Percentiles rank a stretch among this genome's conserved stretches.
phyloP scores from a whole-genome alignment of 2,113 vertebrate species.

The Mesoclemmys tuberculata region DNA sequence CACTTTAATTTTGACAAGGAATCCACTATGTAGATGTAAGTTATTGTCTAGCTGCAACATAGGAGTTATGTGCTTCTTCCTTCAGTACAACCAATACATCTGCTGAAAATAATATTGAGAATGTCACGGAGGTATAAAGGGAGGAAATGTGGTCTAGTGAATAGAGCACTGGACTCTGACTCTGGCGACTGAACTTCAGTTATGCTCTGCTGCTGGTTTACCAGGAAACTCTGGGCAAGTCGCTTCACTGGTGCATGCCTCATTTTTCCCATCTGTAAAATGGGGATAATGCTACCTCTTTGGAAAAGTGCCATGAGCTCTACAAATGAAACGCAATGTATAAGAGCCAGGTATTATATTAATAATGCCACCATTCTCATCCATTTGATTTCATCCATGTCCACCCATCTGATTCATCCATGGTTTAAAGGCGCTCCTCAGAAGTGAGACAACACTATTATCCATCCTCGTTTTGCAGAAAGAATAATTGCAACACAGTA shows the following conservation, averaged over 20 bases:
- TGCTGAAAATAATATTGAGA: not conserved
- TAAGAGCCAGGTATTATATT: not conserved
- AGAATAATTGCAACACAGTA: not conserved
- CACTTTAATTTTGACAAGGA: not conserved
- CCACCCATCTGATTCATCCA: not conserved
- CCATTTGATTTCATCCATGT: not conserved
- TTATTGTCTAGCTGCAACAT: not conserved
- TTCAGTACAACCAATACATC: not conserved
- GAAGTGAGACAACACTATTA: not conserved
- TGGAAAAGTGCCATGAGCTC: not conserved
- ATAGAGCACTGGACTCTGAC: not conserved
- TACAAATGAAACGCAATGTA: not conserved
- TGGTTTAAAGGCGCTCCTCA: not conserved
- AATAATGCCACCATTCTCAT: not conserved
- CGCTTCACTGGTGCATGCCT: not conserved
- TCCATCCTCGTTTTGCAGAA: not conserved
- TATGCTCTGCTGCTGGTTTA: not conserved
- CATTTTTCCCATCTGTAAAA: not conserved
- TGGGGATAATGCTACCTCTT: not conserved
- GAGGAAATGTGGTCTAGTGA: accelerated
- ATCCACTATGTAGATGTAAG: not conserved
- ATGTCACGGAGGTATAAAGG: accelerated
- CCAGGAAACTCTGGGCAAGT: not conserved
- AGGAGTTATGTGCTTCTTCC: not conserved
- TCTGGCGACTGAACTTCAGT: not conserved